Evolutionary conservation across 1,140 invertebrate species (phyloP).

Genomic region (Papilio machaon): DNA sequence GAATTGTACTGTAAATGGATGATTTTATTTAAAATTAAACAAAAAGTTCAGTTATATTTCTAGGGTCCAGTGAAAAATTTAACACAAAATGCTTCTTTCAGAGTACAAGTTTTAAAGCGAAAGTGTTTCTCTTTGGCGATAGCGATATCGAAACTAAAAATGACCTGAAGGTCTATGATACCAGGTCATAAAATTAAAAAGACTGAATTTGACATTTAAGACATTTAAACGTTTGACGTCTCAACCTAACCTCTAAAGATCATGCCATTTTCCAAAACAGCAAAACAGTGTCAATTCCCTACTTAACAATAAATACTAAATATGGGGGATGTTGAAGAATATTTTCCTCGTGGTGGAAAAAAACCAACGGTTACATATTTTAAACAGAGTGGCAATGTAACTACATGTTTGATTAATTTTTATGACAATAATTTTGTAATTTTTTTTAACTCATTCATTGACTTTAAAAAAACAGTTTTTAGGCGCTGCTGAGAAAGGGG

Average conservation of each 20-base stretch:
- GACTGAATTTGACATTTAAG: too few species aligned
- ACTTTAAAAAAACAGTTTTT: slow-evolving; percentile 63
- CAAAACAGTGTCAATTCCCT: not conserved
- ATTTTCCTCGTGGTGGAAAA: slow-evolving; percentile 82
- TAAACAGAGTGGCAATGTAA: slow-evolving; percentile 77
- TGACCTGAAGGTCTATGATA: too few species aligned
- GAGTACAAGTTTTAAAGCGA: not conserved
- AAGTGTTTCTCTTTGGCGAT: too few species aligned
- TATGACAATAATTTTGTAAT: not conserved
- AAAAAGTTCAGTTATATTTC: too few species aligned
- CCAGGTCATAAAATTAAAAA: too few species aligned
- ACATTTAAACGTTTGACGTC: slow-evolving; percentile 26
- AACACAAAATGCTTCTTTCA: not conserved
- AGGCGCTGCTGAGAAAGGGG: slow-evolving; percentile 68
- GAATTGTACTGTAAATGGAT: too few species aligned
- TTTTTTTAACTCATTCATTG: slow-evolving; percentile 31
- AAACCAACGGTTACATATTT: slow-evolving; percentile 73
- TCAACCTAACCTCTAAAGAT: slow-evolving; percentile 48
- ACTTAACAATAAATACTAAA: slow-evolving; percentile 37
- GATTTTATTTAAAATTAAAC: too few species aligned
- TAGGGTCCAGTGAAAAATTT: too few species aligned
- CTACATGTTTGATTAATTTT: slow-evolving; percentile 44
- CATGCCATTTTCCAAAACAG: slow-evolving; percentile 36
- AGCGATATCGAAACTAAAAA: too few species aligned
- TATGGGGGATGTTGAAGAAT: slow-evolving; percentile 74